Percentiles rank a stretch among this genome's conserved stretches.
These are phyloP conservation scores for Paramormyrops kingsleyae DNA, from an alignment of 2,113 vertebrate species.

Conservation along the genomic window DNA sequence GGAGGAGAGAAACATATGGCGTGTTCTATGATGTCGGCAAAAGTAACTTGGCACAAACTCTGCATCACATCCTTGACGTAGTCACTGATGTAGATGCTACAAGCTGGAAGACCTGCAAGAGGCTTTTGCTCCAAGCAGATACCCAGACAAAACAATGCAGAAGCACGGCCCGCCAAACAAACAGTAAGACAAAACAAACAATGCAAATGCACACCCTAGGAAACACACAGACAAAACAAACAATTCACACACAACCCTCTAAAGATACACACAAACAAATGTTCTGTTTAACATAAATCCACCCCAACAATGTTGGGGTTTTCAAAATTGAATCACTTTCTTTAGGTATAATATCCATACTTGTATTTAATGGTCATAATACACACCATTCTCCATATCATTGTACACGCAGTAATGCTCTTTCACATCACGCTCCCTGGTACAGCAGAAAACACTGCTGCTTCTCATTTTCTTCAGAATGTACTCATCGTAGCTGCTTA, in stretches of 20 bases:
- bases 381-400: background rate
- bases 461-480: background rate
- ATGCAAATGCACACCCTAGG: background rate
- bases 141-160: background rate
- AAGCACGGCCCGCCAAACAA: background rate
- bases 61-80: background rate
- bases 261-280: background rate
- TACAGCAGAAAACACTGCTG: background rate
- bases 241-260: background rate
- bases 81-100: background rate
- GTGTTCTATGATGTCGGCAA: background rate
- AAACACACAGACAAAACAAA: background rate
- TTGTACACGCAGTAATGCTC: background rate
- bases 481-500: background rate
- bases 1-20: background rate
- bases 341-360: background rate
- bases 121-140: background rate
- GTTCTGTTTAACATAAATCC: background rate
- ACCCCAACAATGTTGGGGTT: background rate
- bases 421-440: background rate
- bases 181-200: slow-evolving; percentile 5
- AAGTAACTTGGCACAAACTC: background rate
- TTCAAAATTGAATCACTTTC: background rate
- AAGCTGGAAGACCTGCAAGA: background rate
- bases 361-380: background rate